Evolutionary conservation across 2,797 vertebrate genomes (phyloP).

Genomic region (Rhabdophis nuchalis): DNA sequence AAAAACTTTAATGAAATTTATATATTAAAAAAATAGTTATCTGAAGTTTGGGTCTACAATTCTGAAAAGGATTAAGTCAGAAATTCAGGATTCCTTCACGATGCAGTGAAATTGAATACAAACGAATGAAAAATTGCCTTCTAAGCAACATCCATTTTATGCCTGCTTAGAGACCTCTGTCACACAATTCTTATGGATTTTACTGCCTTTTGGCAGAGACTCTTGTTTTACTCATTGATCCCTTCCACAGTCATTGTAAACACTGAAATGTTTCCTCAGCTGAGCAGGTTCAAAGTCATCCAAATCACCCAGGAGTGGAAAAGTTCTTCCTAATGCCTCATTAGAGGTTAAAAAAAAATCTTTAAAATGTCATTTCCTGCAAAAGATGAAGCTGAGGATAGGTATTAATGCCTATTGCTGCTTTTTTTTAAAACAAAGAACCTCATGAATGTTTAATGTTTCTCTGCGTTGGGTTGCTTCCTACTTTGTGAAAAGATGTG

Average conservation of each 20-base stretch:
- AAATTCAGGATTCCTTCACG: not conserved
- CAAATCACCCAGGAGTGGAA: not conserved
- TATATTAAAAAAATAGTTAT: not conserved
- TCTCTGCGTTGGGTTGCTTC: not conserved
- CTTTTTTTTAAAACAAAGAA: not conserved
- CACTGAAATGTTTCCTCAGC: not conserved
- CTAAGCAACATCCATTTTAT: not conserved
- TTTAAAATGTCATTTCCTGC: not conserved
- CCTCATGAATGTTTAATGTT: not conserved
- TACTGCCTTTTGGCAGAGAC: not conserved
- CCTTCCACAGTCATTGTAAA: not conserved
- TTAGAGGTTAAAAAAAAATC: conserved; percentile 8
- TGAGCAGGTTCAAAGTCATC: not conserved
- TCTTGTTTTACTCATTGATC: not conserved
- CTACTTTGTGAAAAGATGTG: not conserved
- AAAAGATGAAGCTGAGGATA: not conserved
- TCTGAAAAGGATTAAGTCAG: not conserved
- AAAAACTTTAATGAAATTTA: not conserved
- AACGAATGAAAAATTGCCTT: not conserved
- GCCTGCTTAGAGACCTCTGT: not conserved
- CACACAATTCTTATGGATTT: not conserved
- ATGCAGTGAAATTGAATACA: not conserved
- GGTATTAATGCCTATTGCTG: conserved; percentile 4
- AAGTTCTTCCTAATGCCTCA: not conserved
- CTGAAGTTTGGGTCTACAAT: not conserved